These are phyloP conservation scores for Pseudomyrmex sp. DNA, from an alignment of 1,140 invertebrate genomes.

Conservation along the genomic window DNA sequence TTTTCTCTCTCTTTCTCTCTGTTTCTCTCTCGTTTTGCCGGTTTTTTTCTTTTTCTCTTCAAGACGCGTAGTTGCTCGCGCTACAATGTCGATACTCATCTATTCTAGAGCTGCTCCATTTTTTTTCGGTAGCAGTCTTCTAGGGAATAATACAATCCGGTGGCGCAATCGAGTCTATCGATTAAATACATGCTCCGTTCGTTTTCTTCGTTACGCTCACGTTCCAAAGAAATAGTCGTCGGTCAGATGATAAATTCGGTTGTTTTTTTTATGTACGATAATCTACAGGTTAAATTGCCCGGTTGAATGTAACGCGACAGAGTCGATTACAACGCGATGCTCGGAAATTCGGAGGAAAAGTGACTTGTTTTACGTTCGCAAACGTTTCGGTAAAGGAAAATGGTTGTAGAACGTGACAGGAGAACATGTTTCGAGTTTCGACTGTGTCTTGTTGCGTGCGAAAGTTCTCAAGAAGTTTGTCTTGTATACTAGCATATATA, in stretches of 20 bases:
- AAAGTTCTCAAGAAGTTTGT: not conserved
- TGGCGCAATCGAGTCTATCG: conserved; percentile 14
- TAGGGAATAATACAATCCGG: not conserved
- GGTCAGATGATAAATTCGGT: not conserved
- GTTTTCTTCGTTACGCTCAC: not conserved
- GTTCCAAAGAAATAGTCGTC: not conserved
- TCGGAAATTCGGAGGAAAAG: not conserved
- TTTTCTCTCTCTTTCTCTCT: conserved; percentile 5
- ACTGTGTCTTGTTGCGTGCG: not conserved
- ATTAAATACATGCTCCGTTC: not conserved
- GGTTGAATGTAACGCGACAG: not conserved
- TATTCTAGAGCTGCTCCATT: conserved; percentile 6
- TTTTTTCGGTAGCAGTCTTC: conserved; percentile 5
- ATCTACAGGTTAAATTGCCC: too few species aligned
- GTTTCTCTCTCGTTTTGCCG: not conserved
- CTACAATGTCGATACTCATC: too few species aligned
- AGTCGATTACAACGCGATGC: not conserved
- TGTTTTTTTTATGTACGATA: too few species aligned
- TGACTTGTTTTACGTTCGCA: too few species aligned
- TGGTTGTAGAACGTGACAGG: too few species aligned
- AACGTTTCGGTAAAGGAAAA: too few species aligned
- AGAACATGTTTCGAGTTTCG: not conserved
- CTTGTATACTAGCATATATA: not conserved
- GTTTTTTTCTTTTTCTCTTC: too few species aligned
- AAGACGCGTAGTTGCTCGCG: too few species aligned